These are phyloP conservation scores for Clytia hemisphaerica DNA, from an alignment of 30 jellyfish, hydroid and myxozoan species.

Conservation along the genomic window DNA sequence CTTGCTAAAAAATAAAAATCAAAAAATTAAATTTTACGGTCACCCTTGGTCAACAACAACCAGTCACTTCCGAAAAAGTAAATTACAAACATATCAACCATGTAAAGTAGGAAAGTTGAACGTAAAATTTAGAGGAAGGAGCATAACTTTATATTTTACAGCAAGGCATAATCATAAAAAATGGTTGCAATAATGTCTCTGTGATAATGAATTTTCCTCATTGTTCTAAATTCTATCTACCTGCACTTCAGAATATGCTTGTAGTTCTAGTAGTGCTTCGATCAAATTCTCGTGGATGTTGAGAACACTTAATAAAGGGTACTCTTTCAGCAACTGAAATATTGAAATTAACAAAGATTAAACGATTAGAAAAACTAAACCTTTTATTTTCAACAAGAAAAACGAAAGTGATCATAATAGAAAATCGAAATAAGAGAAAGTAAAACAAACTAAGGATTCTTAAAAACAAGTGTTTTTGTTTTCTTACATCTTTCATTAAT, in stretches of 20 bases:
- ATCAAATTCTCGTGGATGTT: conserved; percentile 90
- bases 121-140: too few species aligned
- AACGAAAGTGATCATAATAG: background rate
- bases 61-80: background rate
- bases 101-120: too few species aligned
- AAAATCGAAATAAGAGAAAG: too few species aligned
- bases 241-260: conserved; percentile 94
- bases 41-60: background rate
- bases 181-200: too few species aligned
- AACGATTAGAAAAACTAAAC: background rate
- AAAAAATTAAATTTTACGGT: background rate
- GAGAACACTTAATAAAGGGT: conserved; percentile 71
- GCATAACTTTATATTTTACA: too few species aligned
- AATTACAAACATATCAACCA: background rate
- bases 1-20: conserved; percentile 68
- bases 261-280: conserved; percentile 87
- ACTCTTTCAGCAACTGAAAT: conserved; percentile 73
- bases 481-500: conserved; percentile 84
- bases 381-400: background rate
- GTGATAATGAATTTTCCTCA: too few species aligned
- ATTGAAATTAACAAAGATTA: background rate
- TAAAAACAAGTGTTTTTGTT: background rate
- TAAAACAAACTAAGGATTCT: too few species aligned
- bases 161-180: too few species aligned
- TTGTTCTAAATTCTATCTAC: conserved; percentile 19